These are phyloP conservation scores for Plebejus argus DNA, from an alignment of 2,888 invertebrate genomes.

Conservation along the genomic window DNA sequence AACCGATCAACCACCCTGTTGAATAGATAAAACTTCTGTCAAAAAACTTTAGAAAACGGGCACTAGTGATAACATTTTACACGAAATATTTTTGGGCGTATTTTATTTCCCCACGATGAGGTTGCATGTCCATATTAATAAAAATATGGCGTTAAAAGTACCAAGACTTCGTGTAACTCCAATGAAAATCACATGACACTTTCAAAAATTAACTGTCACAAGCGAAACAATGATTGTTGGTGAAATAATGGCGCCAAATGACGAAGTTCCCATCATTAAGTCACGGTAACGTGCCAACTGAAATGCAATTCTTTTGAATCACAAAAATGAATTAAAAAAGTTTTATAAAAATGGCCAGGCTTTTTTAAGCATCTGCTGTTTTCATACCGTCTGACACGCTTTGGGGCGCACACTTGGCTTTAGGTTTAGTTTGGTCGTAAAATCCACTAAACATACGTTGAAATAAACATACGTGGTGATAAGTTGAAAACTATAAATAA, in stretches of 20 bases:
- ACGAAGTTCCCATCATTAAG: constrained; percentile 50
- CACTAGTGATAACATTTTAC: neutral
- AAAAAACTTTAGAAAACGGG: too few species aligned
- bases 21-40: too few species aligned
- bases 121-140: constrained; percentile 31
- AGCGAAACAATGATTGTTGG: constrained; percentile 49
- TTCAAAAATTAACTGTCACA: constrained; percentile 59
- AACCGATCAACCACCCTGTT: too few species aligned
- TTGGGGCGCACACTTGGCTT: neutral
- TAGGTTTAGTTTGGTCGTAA: neutral
- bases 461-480: neutral
- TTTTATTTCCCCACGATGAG: constrained; percentile 4
- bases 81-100: neutral
- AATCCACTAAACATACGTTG: neutral
- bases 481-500: too few species aligned
- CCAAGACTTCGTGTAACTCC: constrained; percentile 41
- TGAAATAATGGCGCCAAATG: constrained; percentile 56
- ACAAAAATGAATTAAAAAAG: constrained; percentile 40
- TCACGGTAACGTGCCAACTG: constrained; percentile 43
- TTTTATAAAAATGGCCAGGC: constrained; percentile 27
- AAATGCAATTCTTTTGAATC: constrained; percentile 44
- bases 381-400: constrained; percentile 22
- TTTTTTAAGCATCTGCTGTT: constrained; percentile 30
- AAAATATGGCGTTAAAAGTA: constrained; percentile 41
- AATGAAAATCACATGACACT: constrained; percentile 48